Evolutionary conservation across 2,888 invertebrate genomes (phyloP), one percentile per base, ranked within the genome.

Genomic region (Harmothoe impar): DNA sequence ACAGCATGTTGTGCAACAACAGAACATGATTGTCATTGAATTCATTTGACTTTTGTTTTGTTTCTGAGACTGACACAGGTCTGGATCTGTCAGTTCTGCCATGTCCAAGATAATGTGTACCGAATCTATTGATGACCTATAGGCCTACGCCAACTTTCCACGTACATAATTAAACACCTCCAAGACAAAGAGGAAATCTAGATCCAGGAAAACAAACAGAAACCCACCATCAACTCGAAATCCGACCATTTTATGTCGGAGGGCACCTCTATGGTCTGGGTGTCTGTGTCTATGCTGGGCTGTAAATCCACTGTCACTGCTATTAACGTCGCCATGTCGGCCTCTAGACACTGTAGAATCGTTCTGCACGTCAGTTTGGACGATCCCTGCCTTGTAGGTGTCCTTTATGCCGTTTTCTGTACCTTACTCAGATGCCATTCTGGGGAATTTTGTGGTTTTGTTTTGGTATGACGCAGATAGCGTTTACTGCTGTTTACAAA

Each of bases 141-240:
- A n/a, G n/a, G n/a, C n/a, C n/a, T n/a, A n/a, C n/a, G n/a, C n/a
- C n/a, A n/a, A n/a, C n/a, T n/a, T n/a, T n/a, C n/a, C n/a, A n/a
- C n/a, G n/a, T n/a, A n/a, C 10, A 10, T 43, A 10, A 43, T 43
- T 3, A 43, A 43, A 43, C 10, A 43, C 10, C 10, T 43, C 10
- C 43, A 43, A 10, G 43, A 43, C 43, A 43, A n/a, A 7, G 43
- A 43, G 43, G 43, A 43, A 43, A 43, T 43, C 3, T 43, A 10
- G 43, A 43, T 10, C 10, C 43, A 43, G 43, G 43, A 72, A 72
- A 29, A 72, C 29, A 72, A 72, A 72, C 12, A 29, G 72, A 29
- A 29, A 35, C 91, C 29, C 81, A 92, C 92, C 92, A 92, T 91
- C n/a, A 92, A 85, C 68, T 92, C 91, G 62, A 92, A 91, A 89